These are phyloP conservation scores for Danio aesculapii DNA, from an alignment of 2,797 vertebrate genomes.

Conservation along the genomic window DNA sequence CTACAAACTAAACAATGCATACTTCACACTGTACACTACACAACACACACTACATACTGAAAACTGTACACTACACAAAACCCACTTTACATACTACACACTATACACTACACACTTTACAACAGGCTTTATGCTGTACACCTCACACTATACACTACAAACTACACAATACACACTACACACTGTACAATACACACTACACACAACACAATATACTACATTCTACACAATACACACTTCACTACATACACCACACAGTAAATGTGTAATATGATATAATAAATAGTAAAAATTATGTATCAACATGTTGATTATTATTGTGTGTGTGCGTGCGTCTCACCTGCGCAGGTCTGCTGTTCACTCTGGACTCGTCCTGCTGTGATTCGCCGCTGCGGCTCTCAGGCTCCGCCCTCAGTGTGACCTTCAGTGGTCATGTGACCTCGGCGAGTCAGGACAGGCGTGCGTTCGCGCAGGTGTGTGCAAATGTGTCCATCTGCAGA, in stretches of 20 bases:
- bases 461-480: constrained; percentile 60
- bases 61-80: too few species aligned
- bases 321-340: not conserved
- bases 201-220: constrained; percentile 6
- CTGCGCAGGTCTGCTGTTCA: constrained; percentile 68
- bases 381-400: constrained; percentile 68
- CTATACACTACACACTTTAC: too few species aligned
- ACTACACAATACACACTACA: not conserved
- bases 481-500: constrained; percentile 64
- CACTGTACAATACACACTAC: not conserved
- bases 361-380: constrained; percentile 66
- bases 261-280: too few species aligned
- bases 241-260: constrained; percentile 7
- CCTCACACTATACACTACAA: not conserved
- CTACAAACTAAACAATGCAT: constrained; percentile 30
- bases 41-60: too few species aligned
- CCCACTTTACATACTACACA: too few species aligned
- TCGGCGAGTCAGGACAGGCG: constrained; percentile 21
- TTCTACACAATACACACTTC: constrained; percentile 30
- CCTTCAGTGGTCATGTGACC: constrained; percentile 50
- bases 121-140: constrained; percentile 16
- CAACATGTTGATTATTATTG: too few species aligned
- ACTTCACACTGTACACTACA: constrained; percentile 26
- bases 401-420: constrained; percentile 67
- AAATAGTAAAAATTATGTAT: too few species aligned